Percentiles rank a stretch among this genome's conserved stretches.
These are phyloP conservation scores for Chaetorhynchus papuensis DNA, from an alignment of 2,113 vertebrate species.

Conservation along the genomic window DNA sequence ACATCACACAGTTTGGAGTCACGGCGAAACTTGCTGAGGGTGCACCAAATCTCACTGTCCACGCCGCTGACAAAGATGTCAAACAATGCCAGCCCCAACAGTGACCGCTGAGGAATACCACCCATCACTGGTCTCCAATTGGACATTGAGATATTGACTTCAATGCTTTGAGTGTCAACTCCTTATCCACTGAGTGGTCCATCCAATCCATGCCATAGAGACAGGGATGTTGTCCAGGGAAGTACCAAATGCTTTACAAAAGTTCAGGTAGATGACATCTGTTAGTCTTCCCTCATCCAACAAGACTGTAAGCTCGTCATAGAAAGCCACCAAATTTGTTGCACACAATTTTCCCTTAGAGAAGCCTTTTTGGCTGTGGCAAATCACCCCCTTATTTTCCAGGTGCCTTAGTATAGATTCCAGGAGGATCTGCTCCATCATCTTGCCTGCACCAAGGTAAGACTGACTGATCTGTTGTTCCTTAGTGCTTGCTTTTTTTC, in stretches of 20 bases:
- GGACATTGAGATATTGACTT: accelerated
- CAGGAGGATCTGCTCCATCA: background rate
- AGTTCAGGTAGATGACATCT: background rate
- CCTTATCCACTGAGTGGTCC: background rate
- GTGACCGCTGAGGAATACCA: background rate
- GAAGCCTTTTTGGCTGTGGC: background rate
- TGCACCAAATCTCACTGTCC: background rate
- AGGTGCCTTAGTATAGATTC: background rate
- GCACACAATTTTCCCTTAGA: background rate
- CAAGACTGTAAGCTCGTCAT: background rate
- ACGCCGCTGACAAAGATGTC: background rate
- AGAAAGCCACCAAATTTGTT: background rate
- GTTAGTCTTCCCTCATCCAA: background rate
- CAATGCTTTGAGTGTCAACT: background rate
- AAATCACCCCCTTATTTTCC: background rate
- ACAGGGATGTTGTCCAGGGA: background rate
- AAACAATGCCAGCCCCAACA: background rate
- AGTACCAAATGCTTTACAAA: background rate
- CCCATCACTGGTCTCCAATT: too few relatives aligned
- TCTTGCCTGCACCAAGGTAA: background rate
- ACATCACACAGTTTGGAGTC: background rate
- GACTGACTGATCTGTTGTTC: background rate
- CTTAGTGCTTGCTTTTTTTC: background rate
- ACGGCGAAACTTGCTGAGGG: background rate
- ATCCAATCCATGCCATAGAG: background rate